Evolutionary conservation across 2,888 invertebrate species (phyloP), one percentile per base, ranked within the genome.

Genomic region (Candidula unifasciata): DNA sequence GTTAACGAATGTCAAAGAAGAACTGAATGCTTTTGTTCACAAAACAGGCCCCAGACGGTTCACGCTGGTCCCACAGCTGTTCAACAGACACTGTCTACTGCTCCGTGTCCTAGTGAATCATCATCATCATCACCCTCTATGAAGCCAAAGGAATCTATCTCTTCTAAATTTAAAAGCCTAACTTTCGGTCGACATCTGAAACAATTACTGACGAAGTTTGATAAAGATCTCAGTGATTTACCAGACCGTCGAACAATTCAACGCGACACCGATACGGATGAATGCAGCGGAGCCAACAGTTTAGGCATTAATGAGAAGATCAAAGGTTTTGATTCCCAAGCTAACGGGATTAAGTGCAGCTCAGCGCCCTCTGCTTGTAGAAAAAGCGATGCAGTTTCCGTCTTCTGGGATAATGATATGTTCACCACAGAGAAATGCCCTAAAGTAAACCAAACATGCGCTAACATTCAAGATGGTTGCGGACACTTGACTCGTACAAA

Each of bases 171-270:
- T 21, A 60, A 57, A 52, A 2, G 54, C 16, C 30, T 27, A 74
- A 27, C 54, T 0, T 18, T 52, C n/a, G 74, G 74, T n/a, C 33
- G 77, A 30, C 77, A 77, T 33, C 21, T 77, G 3, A 77, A 77
- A 60, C 18, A 24, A 21, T 35, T 77, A 21, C 24, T 77, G 60
- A 27, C 0, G 13, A 24, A 24, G 33, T 77, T 77, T 77, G 77
- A 77, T 60, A 33, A 77, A 5, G 60, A 77, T 1, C 54, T 77
- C 6, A 8, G 30, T 27, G 18, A 33, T 18, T 33, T 77, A 35
- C 77, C 77, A 0, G 30, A 21, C 13, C 77, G 77, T 2, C 18
- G 52, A 8, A 54, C 37, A 3, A 3, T 21, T 35, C 35, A 71
- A 68, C 33, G 27, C 66, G 30, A 1, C 69, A n/a, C 35, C 0